Evolutionary conservation across 2,113 vertebrate species (phyloP).

Genomic region (Empidonax alnorum): DNA sequence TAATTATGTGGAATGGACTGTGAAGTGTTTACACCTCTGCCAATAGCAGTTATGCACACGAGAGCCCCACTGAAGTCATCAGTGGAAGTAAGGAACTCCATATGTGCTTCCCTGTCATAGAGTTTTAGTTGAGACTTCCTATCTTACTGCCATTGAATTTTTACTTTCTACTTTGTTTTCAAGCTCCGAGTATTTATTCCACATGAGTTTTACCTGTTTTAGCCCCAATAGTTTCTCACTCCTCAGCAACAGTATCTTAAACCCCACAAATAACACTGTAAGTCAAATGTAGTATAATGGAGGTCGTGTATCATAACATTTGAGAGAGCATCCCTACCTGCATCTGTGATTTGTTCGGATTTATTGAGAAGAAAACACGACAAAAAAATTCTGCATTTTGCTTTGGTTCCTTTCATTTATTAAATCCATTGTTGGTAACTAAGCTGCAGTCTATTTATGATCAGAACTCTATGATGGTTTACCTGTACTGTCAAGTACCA

Average conservation of each 20-base stretch:
- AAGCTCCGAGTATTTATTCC: neutral
- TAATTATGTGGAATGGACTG: neutral
- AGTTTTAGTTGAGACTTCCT: neutral
- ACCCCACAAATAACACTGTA: neutral
- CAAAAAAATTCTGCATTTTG: slow-evolving; percentile 21
- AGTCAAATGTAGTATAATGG: neutral
- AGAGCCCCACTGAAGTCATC: neutral
- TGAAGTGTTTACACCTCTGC: neutral
- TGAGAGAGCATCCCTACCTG: neutral
- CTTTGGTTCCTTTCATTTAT: neutral
- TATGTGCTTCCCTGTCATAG: neutral
- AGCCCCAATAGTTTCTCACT: neutral
- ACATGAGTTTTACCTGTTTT: neutral
- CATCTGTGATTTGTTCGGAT: slow-evolving; percentile 5
- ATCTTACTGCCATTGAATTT: neutral
- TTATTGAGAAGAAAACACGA: slow-evolving; percentile 13
- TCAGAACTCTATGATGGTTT: neutral
- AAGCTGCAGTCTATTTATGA: slow-evolving; percentile 22
- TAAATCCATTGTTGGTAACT: slow-evolving; percentile 7
- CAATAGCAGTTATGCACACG: neutral
- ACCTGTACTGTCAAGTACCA: slow-evolving; percentile 19
- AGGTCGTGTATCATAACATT: neutral
- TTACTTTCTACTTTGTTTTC: neutral
- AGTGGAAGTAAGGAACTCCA: neutral
- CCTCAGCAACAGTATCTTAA: neutral